Conservation (phyloP, 2,797 vertebrate species). For the Sebastes iracundus region DNA sequence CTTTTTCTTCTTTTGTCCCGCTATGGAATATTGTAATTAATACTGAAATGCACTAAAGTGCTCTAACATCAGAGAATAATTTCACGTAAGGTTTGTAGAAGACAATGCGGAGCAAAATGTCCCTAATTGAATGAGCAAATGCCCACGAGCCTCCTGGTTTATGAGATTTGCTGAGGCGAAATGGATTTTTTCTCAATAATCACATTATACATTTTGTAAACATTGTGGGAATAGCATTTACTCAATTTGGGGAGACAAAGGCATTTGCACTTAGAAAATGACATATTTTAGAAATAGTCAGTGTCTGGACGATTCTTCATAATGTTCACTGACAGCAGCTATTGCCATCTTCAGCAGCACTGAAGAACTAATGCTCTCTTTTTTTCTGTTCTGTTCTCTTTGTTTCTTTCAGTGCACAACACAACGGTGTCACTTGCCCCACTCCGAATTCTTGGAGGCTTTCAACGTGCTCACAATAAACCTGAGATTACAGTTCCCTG, state of each 20-base stretch:
- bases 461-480: conserved; percentile 26
- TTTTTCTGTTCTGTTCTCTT: conserved; percentile 3
- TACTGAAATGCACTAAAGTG: neutral
- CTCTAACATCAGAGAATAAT: neutral
- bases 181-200: conserved; percentile 56
- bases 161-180: conserved; percentile 56
- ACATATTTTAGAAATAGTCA: neutral
- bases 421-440: neutral
- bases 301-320: neutral
- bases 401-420: conserved; percentile 55
- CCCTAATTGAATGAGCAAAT: conserved; percentile 54
- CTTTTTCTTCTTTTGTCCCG: neutral
- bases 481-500: conserved; percentile 22
- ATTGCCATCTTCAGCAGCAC: neutral
- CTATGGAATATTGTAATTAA: conserved; percentile 26
- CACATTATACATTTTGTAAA: conserved; percentile 44
- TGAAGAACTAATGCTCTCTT: neutral
- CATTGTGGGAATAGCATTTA: conserved; percentile 12
- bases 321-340: neutral
- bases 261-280: conserved; percentile 5
- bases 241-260: conserved; percentile 31
- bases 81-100: conserved; percentile 6
- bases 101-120: conserved; percentile 13
- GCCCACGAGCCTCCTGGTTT: conserved; percentile 25
- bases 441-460: conserved; percentile 22